phyloP scores from a whole-genome alignment of 2,797 vertebrate genomes.

The Acanthurus tractus region DNA sequence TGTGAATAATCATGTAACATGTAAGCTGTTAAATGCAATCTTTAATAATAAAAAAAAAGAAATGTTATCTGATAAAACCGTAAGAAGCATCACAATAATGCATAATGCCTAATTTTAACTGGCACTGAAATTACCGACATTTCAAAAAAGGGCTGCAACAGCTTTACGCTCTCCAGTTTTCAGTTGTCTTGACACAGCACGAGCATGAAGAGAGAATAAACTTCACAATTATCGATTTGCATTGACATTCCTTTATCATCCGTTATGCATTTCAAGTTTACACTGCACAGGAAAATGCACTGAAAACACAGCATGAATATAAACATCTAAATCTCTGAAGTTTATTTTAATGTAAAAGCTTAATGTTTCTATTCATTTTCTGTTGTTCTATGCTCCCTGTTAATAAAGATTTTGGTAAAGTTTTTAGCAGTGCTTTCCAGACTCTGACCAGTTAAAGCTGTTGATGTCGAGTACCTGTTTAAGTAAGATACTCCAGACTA shows the following conservation, averaged over 20 bases:
- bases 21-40: conserved; percentile 10
- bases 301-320: conserved; percentile 29
- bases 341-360: background rate
- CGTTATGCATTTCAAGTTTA: conserved; percentile 34
- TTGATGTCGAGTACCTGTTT: background rate
- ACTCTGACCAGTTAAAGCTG: conserved; percentile 52
- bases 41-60: conserved; percentile 2
- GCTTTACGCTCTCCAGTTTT: background rate
- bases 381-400: conserved; percentile 32
- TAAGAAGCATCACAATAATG: background rate
- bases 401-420: conserved; percentile 38
- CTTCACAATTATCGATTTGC: conserved; percentile 18
- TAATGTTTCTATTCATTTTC: conserved; percentile 8
- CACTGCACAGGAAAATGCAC: conserved; percentile 35
- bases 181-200: background rate
- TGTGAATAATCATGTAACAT: conserved; percentile 9
- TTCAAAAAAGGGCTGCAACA: conserved; percentile 1
- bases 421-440: conserved; percentile 16
- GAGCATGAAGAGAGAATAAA: conserved; percentile 24
- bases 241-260: conserved; percentile 36
- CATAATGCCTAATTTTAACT: conserved; percentile 7
- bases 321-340: conserved; percentile 30
- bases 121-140: background rate
- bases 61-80: background rate
- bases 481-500: conserved; percentile 16